Percentiles rank a stretch among this genome's conserved stretches.
phyloP scores from a whole-genome alignment of 2,888 invertebrate genomes.

The Chrysolina americana region DNA sequence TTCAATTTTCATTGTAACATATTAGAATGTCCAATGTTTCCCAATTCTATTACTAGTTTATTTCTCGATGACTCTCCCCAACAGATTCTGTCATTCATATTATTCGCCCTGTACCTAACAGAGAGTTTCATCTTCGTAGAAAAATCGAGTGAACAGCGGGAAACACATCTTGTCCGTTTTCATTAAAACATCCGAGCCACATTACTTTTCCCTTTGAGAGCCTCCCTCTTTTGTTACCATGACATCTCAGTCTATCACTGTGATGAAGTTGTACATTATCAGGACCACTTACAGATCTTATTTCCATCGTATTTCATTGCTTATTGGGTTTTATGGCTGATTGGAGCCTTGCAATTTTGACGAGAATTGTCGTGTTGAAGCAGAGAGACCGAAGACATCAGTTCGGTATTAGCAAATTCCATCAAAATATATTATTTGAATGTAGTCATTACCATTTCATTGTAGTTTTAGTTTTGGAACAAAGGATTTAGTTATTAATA shows the following conservation, averaged over 20 bases:
- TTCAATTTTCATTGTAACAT: too few relatives aligned
- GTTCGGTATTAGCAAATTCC: too few relatives aligned
- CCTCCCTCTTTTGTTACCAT: constrained; percentile 47
- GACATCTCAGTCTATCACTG: constrained; percentile 47
- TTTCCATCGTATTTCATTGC: constrained; percentile 42
- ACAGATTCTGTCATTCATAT: background rate
- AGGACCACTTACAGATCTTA: constrained; percentile 49
- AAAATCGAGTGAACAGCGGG: constrained; percentile 54
- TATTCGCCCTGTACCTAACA: background rate
- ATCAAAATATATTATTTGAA: too few relatives aligned
- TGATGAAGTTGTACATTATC: constrained; percentile 49
- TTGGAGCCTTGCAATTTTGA: constrained; percentile 7
- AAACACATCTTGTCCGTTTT: constrained; percentile 56
- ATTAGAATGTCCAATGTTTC: too few relatives aligned
- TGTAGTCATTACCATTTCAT: too few relatives aligned
- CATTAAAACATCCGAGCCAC: constrained; percentile 52
- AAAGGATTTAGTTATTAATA: too few relatives aligned
- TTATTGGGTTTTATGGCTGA: constrained; percentile 40
- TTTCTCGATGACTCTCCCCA: too few relatives aligned
- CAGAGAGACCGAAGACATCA: too few relatives aligned
- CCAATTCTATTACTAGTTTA: too few relatives aligned
- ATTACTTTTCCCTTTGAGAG: constrained; percentile 44
- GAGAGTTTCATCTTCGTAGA: background rate
- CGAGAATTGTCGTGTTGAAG: background rate
- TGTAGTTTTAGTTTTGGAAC: too few relatives aligned